These are phyloP conservation scores for Leptinotarsa texana DNA, from an alignment of 1,140 invertebrate species.

Conservation along the genomic window DNA sequence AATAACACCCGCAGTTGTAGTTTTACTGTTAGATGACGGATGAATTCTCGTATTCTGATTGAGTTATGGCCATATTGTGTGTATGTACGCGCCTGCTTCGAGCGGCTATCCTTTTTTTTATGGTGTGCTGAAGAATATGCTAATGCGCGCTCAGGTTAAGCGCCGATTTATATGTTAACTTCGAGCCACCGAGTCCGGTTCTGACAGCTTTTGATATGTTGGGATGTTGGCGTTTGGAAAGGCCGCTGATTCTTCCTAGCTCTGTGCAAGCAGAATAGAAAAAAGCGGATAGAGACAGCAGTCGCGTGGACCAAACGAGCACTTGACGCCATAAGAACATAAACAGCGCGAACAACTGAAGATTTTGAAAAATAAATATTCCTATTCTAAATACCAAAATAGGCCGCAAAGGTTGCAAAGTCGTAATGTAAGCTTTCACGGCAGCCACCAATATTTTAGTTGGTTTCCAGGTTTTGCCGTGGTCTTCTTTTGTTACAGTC, in stretches of 20 bases:
- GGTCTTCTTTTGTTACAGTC: no score
- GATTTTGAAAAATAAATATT: no score
- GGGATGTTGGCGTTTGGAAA: not conserved
- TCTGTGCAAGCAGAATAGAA: not conserved
- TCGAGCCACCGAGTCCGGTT: slow-evolving; percentile 11
- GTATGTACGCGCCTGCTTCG: not conserved
- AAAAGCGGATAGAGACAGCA: no score
- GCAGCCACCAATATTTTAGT: no score
- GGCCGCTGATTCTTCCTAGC: not conserved
- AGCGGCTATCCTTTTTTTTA: slow-evolving; percentile 5
- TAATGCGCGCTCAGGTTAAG: slow-evolving; percentile 22
- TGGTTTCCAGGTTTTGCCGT: no score
- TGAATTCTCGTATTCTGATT: slow-evolving; percentile 29
- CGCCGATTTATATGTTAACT: slow-evolving; percentile 25
- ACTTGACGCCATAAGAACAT: no score
- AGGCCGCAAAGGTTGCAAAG: no score
- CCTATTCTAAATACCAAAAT: no score
- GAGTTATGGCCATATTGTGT: slow-evolving; percentile 31
- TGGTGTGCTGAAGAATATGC: slow-evolving; percentile 21
- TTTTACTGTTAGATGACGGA: slow-evolving; percentile 32
- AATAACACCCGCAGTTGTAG: slow-evolving; percentile 31
- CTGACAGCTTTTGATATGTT: slow-evolving; percentile 12
- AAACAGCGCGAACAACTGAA: no score
- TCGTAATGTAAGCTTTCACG: no score
- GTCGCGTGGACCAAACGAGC: no score